Base-by-base conservation (phyloP, 2,797 vertebrate genomes). In the Cynopterus sphinx region DNA sequence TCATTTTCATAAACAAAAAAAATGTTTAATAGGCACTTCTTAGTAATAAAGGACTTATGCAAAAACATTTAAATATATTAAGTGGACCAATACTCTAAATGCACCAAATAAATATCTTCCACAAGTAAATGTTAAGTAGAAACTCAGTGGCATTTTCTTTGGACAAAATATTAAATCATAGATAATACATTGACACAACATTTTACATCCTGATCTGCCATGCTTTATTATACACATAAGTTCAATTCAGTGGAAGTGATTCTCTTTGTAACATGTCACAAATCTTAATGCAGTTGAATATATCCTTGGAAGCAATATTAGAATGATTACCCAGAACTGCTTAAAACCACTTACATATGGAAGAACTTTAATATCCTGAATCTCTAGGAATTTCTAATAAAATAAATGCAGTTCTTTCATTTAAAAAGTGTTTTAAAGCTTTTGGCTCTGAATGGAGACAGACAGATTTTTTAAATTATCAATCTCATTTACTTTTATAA, bases 221-320 rank as follows among this genome's bases (percentile, higher is more conserved):
- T 87, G 21, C 19, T 96, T 79, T 86, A 63, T 6, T 68, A 63
- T 93, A 93, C 86, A 81, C 9, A 61, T 90, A 92, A 89, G 26
- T 70, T 81, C 59, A 84, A 36, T 89, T 90, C 33, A 88, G 3
- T 63, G 4, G 53, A 81, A 94, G 4, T 16, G n/a, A 43, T 59
- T 95, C n/a, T 22, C 13, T 92, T 83, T 74, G 21, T 85, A 53
- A 15, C 9, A 65, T 9, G 9, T 71, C 39, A 36, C 74, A 22
- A 78, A 68, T 90, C 7, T 4, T 39, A 73, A 55, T 71, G 19
- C 6, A 71, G 31, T 24, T 84, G 59, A 70, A 65, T 93, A 59
- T 71, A 26, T 86, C 21, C 1, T 63, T 71, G 21, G n/a, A 87
- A 78, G 1, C 5, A 46, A 79, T 82, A n/a, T 63, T 77, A 33